These are phyloP conservation scores for Vombatus ursinus DNA, from an alignment of 2,113 vertebrate genomes.

Conservation along the genomic window DNA sequence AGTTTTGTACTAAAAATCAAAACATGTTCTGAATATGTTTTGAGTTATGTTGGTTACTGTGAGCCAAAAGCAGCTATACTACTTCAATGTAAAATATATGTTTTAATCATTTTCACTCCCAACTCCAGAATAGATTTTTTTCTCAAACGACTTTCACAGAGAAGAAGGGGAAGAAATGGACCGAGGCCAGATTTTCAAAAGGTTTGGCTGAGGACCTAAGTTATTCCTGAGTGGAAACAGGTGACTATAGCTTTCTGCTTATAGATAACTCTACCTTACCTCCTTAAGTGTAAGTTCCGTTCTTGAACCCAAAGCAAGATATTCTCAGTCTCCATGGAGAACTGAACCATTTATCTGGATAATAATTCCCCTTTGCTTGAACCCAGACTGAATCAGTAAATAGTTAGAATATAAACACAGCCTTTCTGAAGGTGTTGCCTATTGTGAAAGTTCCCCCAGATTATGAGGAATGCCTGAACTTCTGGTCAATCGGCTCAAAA, in stretches of 20 bases:
- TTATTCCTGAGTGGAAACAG: slow-evolving; percentile 53
- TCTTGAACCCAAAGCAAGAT: neutral
- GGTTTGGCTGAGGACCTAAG: slow-evolving; percentile 55
- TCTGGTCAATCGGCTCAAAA: neutral
- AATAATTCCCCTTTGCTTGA: neutral
- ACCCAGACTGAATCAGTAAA: neutral
- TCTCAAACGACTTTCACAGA: slow-evolving; percentile 43
- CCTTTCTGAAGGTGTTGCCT: neutral
- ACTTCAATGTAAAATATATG: slow-evolving; percentile 34
- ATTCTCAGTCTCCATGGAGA: neutral
- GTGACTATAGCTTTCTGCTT: slow-evolving; percentile 46
- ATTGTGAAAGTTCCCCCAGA: neutral
- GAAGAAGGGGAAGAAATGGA: slow-evolving; percentile 39
- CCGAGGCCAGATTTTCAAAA: slow-evolving; percentile 28
- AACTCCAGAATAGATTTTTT: slow-evolving; percentile 26
- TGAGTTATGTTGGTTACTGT: slow-evolving; percentile 63
- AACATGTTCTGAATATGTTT: slow-evolving; percentile 53
- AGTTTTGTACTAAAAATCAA: slow-evolving; percentile 38
- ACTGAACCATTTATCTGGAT: neutral
- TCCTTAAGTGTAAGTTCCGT: slow-evolving; percentile 29
- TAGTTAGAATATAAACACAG: neutral
- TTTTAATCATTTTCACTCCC: slow-evolving; percentile 66
- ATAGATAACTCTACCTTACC: slow-evolving; percentile 50
- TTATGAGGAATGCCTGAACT: neutral
- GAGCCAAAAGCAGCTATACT: slow-evolving; percentile 59